phyloP scores from a whole-genome alignment of 2,113 vertebrate species.

The Vanacampus margaritifer region DNA sequence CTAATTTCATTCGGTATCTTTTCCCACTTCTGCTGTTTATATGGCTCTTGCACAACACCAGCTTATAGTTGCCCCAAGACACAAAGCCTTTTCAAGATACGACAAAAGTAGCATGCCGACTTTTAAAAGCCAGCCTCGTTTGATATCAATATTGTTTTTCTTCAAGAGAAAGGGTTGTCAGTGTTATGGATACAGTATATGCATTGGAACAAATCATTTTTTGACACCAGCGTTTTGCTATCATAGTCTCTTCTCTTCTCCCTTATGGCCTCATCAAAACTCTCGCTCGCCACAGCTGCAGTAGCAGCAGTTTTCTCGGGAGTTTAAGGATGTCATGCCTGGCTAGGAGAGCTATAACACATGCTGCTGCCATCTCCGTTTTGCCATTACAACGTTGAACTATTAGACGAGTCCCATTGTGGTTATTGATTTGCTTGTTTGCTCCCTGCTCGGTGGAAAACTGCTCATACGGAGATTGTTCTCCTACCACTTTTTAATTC shows the following conservation, averaged over 20 bases:
- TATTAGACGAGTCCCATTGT: slow-evolving; percentile 59
- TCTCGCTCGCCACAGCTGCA: slow-evolving; percentile 12
- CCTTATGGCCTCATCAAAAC: slow-evolving; percentile 54
- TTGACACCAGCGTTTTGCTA: slow-evolving; percentile 12
- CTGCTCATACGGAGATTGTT: slow-evolving; percentile 37
- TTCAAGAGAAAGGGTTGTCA: neutral
- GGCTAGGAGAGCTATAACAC: slow-evolving; percentile 43
- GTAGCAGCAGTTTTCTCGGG: slow-evolving; percentile 16
- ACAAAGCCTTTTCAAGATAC: no score
- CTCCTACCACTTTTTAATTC: slow-evolving; percentile 23
- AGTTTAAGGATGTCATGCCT: slow-evolving; percentile 40
- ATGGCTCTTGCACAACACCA: no score
- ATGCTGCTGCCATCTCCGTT: slow-evolving; percentile 51
- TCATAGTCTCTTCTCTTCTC: slow-evolving; percentile 28
- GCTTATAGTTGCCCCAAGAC: no score
- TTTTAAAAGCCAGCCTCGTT: neutral
- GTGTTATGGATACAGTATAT: neutral
- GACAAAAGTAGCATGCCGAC: no score
- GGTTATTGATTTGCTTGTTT: slow-evolving; percentile 69
- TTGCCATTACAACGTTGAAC: slow-evolving; percentile 56
- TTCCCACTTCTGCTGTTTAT: no score
- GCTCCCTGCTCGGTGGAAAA: slow-evolving; percentile 40
- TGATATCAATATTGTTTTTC: neutral
- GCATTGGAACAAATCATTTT: neutral
- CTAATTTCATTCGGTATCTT: no score